Evolutionary conservation across 2,797 vertebrate genomes (phyloP).

Genomic region (Rhynchonycteris naso): DNA sequence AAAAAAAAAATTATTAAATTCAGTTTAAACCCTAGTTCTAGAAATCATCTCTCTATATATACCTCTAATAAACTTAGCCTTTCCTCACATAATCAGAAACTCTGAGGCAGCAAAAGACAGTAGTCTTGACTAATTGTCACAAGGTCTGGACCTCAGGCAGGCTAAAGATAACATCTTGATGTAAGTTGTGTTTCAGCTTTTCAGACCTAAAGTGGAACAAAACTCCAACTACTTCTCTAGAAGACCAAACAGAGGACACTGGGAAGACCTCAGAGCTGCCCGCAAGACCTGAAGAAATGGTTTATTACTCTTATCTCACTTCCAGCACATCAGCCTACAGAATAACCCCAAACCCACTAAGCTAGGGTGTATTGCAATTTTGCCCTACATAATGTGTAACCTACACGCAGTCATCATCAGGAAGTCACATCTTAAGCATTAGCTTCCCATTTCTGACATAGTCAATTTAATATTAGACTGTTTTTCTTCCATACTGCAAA

Average conservation of each 20-base stretch:
- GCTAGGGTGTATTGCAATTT: not conserved
- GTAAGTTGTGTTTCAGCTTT: not conserved
- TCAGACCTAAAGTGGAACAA: not conserved
- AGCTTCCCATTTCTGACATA: not conserved
- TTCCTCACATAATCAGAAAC: not conserved
- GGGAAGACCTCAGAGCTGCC: not conserved
- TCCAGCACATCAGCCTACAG: not conserved
- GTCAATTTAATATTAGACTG: not conserved
- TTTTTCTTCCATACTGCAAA: not conserved
- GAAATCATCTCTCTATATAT: not conserved
- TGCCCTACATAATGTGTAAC: not conserved
- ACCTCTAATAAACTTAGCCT: not conserved
- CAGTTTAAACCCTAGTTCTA: not conserved
- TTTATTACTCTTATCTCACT: no score
- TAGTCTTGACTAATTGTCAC: not conserved
- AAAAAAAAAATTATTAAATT: no score
- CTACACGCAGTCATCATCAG: not conserved
- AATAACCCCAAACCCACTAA: not conserved
- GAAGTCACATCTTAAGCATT: not conserved
- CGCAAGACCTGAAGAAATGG: no score
- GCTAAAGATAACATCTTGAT: not conserved
- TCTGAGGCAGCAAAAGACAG: not conserved
- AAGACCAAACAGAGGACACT: not conserved
- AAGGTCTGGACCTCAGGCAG: not conserved
- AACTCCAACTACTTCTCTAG: not conserved